Conservation (phyloP, 2,797 vertebrate species). For the Anabacerthia variegaticeps region DNA sequence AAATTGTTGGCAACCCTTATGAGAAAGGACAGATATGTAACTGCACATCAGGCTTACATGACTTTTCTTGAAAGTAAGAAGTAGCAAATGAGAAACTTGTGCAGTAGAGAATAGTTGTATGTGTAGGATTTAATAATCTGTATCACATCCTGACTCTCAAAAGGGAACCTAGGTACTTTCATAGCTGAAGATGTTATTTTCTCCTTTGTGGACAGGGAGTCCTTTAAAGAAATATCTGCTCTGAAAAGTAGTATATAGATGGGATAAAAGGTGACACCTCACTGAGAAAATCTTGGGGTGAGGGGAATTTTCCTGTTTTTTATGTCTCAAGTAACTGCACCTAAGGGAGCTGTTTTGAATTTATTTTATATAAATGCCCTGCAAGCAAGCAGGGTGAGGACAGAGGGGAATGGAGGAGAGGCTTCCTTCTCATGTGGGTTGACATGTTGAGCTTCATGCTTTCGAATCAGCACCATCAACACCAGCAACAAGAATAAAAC, state of each 20-base stretch:
- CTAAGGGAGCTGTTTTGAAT: neutral
- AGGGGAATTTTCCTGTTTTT: neutral
- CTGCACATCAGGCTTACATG: neutral
- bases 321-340: neutral
- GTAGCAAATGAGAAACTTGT: neutral
- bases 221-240: neutral
- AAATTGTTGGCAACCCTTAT: neutral
- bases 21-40: accelerated
- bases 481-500: neutral
- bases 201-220: neutral
- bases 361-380: neutral
- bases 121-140: neutral
- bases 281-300: neutral
- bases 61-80: neutral
- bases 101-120: neutral
- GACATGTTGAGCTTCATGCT: neutral
- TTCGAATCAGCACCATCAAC: neutral
- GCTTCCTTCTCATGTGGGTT: neutral
- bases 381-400: neutral
- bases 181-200: neutral
- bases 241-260: neutral
- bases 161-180: neutral
- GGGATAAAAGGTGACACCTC: neutral
- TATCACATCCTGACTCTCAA: neutral
- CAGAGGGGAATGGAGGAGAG: neutral